Evolutionary conservation across 2,797 vertebrate genomes (phyloP).

Genomic region (Salarias fasciatus): DNA sequence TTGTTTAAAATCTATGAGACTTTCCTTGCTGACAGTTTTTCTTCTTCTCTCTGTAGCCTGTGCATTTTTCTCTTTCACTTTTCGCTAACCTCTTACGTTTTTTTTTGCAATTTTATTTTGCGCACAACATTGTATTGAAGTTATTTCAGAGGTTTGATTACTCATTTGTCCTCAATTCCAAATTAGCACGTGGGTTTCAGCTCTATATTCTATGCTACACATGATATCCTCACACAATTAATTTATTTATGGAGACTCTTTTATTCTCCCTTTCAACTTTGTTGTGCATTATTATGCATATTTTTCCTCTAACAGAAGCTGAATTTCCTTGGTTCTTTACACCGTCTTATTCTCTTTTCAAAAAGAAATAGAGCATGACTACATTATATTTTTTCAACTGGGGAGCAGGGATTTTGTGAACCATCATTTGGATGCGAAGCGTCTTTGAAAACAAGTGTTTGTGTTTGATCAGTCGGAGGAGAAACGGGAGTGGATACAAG

Average conservation of each 20-base stretch:
- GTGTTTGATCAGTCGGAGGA: conserved; percentile 50
- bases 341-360: conserved; percentile 65
- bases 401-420: conserved; percentile 64
- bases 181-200: conserved; percentile 46
- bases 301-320: conserved; percentile 54
- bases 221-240: conserved; percentile 49
- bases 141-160: conserved; percentile 51
- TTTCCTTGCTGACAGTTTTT: conserved; percentile 15
- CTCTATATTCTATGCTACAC: conserved; percentile 39
- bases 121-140: conserved; percentile 32
- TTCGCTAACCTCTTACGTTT: conserved; percentile 28
- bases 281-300: conserved; percentile 61
- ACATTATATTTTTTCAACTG: conserved; percentile 55
- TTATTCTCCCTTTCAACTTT: conserved; percentile 65
- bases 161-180: conserved; percentile 42
- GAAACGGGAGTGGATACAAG: conserved; percentile 46
- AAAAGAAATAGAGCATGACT: conserved; percentile 78
- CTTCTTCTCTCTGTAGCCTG: conserved; percentile 10
- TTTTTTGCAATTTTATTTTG: background rate
- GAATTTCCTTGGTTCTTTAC: conserved; percentile 55
- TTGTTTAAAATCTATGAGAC: conserved; percentile 9
- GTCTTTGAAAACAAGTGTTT: conserved; percentile 61
- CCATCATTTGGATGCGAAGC: conserved; percentile 22
- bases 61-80: conserved; percentile 1
- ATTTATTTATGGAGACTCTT: conserved; percentile 54